Percentiles rank a stretch among this genome's conserved stretches.
Evolutionary conservation across 2,888 invertebrate genomes (phyloP).

Genomic region (Ceramica pisi): DNA sequence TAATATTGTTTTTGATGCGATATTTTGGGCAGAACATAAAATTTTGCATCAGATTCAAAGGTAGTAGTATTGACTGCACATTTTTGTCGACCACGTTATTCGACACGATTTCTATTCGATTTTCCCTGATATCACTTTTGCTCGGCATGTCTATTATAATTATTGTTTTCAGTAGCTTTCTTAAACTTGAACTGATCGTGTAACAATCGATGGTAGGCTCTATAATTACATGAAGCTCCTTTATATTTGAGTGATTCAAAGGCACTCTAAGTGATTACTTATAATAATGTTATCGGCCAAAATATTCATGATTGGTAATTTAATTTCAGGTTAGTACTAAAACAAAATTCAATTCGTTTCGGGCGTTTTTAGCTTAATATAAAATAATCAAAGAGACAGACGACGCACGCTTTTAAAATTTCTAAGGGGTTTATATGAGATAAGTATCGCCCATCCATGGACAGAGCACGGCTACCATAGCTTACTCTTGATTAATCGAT

Average conservation of each 20-base stretch:
- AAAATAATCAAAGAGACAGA: too few relatives aligned
- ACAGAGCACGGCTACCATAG: too few relatives aligned
- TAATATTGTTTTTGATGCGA: constrained; percentile 42
- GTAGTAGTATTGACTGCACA: constrained; percentile 46
- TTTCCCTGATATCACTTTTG: not conserved
- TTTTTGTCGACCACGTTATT: constrained; percentile 32
- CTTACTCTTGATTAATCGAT: too few relatives aligned
- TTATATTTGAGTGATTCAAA: not conserved
- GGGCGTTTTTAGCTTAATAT: too few relatives aligned
- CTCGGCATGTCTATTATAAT: not conserved
- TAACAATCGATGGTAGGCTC: not conserved
- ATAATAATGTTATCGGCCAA: not conserved
- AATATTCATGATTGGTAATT: not conserved
- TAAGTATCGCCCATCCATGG: too few relatives aligned
- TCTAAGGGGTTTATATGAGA: too few relatives aligned
- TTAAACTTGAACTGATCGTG: not conserved
- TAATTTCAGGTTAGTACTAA: not conserved
- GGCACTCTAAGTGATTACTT: constrained; percentile 10
- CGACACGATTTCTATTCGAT: not conserved
- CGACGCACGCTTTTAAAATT: too few relatives aligned
- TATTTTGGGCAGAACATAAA: constrained; percentile 50
- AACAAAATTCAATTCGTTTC: too few relatives aligned
- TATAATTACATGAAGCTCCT: not conserved
- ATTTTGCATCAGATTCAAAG: constrained; percentile 46
- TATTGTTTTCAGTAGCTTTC: not conserved